Percentiles rank a stretch among this genome's conserved stretches.
These are phyloP conservation scores for Synergus gifuensis DNA, from an alignment of 2,888 invertebrate species.

Conservation along the genomic window DNA sequence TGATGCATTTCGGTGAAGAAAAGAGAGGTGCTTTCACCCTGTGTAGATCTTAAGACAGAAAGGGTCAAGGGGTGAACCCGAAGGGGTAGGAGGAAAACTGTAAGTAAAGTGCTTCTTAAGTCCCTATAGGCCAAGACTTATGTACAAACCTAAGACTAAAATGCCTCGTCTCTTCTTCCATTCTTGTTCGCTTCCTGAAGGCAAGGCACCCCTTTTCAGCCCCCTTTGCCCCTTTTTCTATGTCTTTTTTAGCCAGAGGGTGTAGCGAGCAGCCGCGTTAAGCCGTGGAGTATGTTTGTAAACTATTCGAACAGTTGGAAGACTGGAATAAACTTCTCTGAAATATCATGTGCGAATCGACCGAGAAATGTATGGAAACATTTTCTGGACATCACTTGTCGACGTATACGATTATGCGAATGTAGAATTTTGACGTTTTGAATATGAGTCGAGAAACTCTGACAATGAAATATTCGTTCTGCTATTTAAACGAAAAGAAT, in stretches of 20 bases:
- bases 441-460: slow-evolving; percentile 9
- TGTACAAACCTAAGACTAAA: slow-evolving; percentile 50
- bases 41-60: neutral
- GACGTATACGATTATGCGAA: neutral
- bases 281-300: slow-evolving; percentile 19
- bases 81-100: slow-evolving; percentile 51
- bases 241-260: neutral
- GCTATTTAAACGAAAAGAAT: neutral
- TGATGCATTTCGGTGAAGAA: neutral
- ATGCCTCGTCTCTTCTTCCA: slow-evolving; percentile 40
- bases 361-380: neutral
- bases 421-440: slow-evolving; percentile 6
- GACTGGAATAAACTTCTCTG: neutral
- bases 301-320: neutral
- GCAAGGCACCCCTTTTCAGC: slow-evolving; percentile 12
- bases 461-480: neutral
- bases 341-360: neutral
- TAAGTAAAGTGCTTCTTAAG: slow-evolving; percentile 56
- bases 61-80: slow-evolving; percentile 11
- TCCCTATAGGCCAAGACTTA: slow-evolving; percentile 51
- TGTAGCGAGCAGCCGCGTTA: neutral
- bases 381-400: neutral
- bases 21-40: slow-evolving; percentile 23
- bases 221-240: neutral
- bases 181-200: slow-evolving; percentile 18